A percentile compares a stretch with the other conserved stretches of the same genome.
phyloP scores from a whole-genome alignment of 2,888 invertebrate species.

The Drosophila sordidula region DNA sequence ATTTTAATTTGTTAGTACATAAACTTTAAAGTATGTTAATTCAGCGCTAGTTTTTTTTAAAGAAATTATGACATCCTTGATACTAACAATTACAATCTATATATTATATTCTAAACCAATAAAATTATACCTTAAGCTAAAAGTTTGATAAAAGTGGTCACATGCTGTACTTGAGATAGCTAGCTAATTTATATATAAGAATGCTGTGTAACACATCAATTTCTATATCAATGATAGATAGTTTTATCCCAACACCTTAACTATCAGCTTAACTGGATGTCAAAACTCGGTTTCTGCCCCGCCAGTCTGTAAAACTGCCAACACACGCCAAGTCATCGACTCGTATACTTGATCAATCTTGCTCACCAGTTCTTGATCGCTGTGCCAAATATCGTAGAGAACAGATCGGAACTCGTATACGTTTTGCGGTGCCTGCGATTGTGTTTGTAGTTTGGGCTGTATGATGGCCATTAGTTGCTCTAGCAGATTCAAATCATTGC shows the following conservation, averaged over 20 bases:
- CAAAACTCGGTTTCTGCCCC: slow-evolving; percentile 43
- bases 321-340: slow-evolving; percentile 62
- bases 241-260: not conserved
- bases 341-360: slow-evolving; percentile 59
- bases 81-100: slow-evolving; percentile 37
- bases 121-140: slow-evolving; percentile 43
- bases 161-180: not conserved
- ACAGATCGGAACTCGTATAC: slow-evolving; percentile 56
- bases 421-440: slow-evolving; percentile 49
- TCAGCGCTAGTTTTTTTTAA: slow-evolving; percentile 1
- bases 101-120: slow-evolving; percentile 37
- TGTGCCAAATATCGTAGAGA: slow-evolving; percentile 70
- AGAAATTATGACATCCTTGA: slow-evolving; percentile 3
- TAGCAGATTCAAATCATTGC: slow-evolving; percentile 60
- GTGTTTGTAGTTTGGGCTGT: slow-evolving; percentile 49
- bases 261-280: not conserved
- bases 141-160: slow-evolving; percentile 23
- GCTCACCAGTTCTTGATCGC: slow-evolving; percentile 56
- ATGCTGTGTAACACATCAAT: slow-evolving; percentile 3
- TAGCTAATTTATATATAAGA: not conserved
- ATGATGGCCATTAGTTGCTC: slow-evolving; percentile 67
- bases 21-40: not conserved
- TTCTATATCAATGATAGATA: not conserved
- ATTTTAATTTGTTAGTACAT: slow-evolving; percentile 9
- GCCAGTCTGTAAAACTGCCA: slow-evolving; percentile 44